Base-by-base conservation (phyloP, 2,113 vertebrate genomes). In the Phyllopteryx taeniolatus region DNA sequence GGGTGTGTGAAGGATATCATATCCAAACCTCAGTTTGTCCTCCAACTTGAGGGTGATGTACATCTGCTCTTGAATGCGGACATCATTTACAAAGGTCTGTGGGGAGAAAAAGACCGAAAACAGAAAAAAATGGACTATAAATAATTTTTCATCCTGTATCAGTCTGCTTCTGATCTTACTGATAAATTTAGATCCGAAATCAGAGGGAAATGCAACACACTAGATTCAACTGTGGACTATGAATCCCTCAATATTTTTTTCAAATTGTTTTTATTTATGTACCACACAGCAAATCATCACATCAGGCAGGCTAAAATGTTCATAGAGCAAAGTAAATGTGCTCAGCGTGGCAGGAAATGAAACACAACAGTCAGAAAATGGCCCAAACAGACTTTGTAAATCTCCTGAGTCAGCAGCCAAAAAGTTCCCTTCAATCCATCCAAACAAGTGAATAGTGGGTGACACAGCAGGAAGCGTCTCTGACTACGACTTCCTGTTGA, bases 11-110 rank as follows among this genome's bases (percentile, higher is more conserved):
- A 99, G 97, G 98, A 99, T 99, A 99, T 99, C 97, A 94, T 99
- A 99, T 88, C 98, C 98, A 93, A 99, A 99, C 92, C 97, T 94
- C 84, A 99, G 86, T 86, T 97, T 99, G 90, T 99, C 97, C 87
- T 99, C 96, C 82, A 98, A 86, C 89, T 98, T 99, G 87, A 99
- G 91, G 62, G 96, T 98, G 85, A 98, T 95, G 35, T 99, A 99
- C 73, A 95, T 98, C 88, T 99, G 98, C 81, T 99, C 98, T 83
- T 96, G 97, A 90, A 99, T 98, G 76, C 98, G 95, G 68, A 96
- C 93, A 86, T 99, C 97, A 77, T 99, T 99, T 73, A 99, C 95
- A 92, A 99, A 99, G 0, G 98, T 99, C 98, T 99, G 85, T 3
- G 74, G 70, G 82, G 63, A 90, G 79, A 78, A 43, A 7, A 86